phyloP scores from a whole-genome alignment of 2,888 invertebrate genomes.

The Lissonota sp. region DNA sequence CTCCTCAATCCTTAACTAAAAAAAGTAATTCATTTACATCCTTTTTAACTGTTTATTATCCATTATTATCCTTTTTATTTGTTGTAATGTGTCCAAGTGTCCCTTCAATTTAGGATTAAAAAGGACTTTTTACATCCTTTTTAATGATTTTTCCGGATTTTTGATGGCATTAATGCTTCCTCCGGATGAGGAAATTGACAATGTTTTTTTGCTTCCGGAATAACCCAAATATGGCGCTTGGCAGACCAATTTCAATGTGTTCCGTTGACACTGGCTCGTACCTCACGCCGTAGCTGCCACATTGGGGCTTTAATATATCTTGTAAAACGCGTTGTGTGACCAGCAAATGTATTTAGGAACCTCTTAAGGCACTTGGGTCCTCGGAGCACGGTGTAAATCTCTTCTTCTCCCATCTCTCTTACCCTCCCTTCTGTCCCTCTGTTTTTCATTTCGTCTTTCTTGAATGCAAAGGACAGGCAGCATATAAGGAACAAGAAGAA shows the following conservation, averaged over 20 bases:
- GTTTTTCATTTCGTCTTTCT: not conserved
- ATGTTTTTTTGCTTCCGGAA: not conserved
- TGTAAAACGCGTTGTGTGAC: constrained; percentile 5
- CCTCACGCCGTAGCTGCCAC: not conserved
- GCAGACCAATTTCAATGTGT: no score
- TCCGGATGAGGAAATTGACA: not conserved
- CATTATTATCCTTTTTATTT: no score
- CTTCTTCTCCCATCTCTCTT: constrained; percentile 6
- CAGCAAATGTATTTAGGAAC: constrained; percentile 18
- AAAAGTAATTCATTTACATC: no score
- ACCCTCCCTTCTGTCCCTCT: no score
- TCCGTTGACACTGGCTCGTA: not conserved
- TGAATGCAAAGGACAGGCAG: constrained; percentile 5
- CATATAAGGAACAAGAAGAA: constrained; percentile 37
- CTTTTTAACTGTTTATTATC: no score
- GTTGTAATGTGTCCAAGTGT: no score
- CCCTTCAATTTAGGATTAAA: no score
- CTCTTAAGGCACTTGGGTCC: constrained; percentile 13
- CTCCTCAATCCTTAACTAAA: no score
- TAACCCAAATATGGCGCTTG: no score
- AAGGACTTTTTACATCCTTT: no score
- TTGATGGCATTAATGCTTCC: not conserved
- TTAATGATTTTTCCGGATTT: no score
- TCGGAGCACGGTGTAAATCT: constrained; percentile 37
- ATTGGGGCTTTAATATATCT: constrained; percentile 18